Percentiles rank a stretch among this genome's conserved stretches.
phyloP scores from a whole-genome alignment of 2,113 vertebrate species.

The Myotis brandtii region DNA sequence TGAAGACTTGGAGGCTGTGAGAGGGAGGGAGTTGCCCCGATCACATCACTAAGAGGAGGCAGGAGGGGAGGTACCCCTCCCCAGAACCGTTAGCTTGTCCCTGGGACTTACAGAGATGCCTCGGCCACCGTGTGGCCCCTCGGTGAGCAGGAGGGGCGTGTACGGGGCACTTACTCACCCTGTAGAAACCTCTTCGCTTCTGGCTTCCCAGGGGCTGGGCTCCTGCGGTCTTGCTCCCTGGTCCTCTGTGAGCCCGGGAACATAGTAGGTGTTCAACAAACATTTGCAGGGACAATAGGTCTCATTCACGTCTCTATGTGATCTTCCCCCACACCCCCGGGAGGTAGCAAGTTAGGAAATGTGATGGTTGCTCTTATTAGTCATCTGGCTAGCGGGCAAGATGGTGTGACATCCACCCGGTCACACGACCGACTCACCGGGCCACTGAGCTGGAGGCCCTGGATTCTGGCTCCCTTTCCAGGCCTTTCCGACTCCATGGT shows the following conservation, averaged over 20 bases:
- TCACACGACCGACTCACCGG: background rate
- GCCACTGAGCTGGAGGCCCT: background rate
- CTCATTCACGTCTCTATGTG: constrained; percentile 35
- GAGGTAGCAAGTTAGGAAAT: constrained; percentile 55
- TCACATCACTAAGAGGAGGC: background rate
- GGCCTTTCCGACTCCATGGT: background rate
- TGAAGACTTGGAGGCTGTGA: background rate
- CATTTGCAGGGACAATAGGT: constrained; percentile 31
- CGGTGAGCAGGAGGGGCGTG: rapidly evolving
- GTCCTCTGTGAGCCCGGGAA: background rate
- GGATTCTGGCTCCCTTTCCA: constrained; percentile 61
- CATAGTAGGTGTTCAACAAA: constrained; percentile 53
- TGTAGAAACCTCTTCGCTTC: background rate
- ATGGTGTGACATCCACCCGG: constrained; percentile 33
- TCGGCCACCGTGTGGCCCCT: rapidly evolving
- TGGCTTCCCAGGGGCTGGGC: background rate
- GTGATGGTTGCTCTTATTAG: background rate
- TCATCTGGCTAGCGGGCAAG: constrained; percentile 12
- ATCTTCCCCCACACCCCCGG: constrained; percentile 37
- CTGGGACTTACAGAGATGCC: background rate
- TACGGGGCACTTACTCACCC: background rate
- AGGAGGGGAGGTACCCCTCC: background rate
- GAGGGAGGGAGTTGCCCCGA: background rate
- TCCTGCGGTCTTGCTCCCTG: background rate
- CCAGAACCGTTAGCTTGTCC: rapidly evolving